phyloP scores from a whole-genome alignment of 1,140 invertebrate species.

The Metaphire vulgaris region DNA sequence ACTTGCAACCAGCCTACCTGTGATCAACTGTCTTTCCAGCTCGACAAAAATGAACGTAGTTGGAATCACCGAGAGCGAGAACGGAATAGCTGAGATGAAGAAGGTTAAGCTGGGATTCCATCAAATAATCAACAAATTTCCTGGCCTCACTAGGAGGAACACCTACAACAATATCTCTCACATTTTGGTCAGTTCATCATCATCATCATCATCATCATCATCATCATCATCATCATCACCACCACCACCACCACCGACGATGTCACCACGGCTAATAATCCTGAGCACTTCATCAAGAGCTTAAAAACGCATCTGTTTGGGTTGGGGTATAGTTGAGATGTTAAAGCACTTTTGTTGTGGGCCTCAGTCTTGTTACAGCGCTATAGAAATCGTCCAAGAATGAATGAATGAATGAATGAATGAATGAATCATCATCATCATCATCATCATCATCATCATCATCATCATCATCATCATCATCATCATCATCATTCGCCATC shows the following conservation, averaged over 20 bases:
- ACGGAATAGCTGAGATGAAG: slow-evolving; percentile 34
- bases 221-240: slow-evolving; percentile 29
- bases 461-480: slow-evolving; percentile 30
- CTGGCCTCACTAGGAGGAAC: slow-evolving; percentile 40
- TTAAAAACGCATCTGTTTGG: too few relatives aligned
- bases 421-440: slow-evolving; percentile 27
- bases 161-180: slow-evolving; percentile 32
- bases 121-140: slow-evolving; percentile 32
- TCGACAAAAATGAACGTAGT: slow-evolving; percentile 40
- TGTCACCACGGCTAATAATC: too few relatives aligned
- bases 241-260: neutral
- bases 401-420: too few relatives aligned
- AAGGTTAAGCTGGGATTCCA: slow-evolving; percentile 10
- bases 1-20: slow-evolving; percentile 34
- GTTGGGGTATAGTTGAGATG: too few relatives aligned
- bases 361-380: too few relatives aligned
- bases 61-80: slow-evolving; percentile 40
- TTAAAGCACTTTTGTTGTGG: too few relatives aligned
- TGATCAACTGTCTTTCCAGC: slow-evolving; percentile 33
- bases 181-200: slow-evolving; percentile 31
- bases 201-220: slow-evolving; percentile 30
- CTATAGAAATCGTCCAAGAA: too few relatives aligned
- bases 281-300: too few relatives aligned
- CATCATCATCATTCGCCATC: slow-evolving; percentile 29
- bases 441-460: slow-evolving; percentile 32